Conservation (phyloP, 2,888 invertebrate species). For the Stenodema calcarata region DNA sequence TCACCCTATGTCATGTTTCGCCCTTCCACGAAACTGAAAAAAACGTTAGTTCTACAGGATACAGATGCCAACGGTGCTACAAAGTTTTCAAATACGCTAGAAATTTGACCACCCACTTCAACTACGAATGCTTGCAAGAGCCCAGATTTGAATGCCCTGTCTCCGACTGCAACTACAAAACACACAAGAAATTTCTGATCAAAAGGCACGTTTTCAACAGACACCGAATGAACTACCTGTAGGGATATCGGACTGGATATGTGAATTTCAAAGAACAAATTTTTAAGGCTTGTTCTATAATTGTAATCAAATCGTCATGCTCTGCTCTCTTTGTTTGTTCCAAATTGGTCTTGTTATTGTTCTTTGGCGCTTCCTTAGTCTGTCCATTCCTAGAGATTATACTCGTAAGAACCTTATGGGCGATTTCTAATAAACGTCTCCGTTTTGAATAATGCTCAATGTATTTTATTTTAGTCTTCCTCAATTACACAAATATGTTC, state of each 20-base stretch:
- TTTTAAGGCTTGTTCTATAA: no score
- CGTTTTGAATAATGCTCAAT: no score
- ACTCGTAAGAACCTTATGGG: no score
- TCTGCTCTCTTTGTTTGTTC: no score
- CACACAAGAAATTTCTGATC: neutral
- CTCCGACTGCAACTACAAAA: constrained; percentile 3
- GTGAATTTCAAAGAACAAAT: neutral
- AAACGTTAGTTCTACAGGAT: neutral
- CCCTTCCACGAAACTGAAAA: neutral
- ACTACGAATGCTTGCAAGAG: constrained; percentile 62
- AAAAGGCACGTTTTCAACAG: constrained; percentile 14
- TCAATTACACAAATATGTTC: no score
- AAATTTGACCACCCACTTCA: constrained; percentile 61
- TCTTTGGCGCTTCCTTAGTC: no score
- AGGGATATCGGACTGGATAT: neutral
- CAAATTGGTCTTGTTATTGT: no score
- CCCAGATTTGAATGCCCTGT: constrained; percentile 57
- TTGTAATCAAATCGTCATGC: no score
- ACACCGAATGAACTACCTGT: neutral
- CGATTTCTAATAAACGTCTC: no score
- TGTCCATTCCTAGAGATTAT: no score
- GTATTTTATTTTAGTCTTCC: no score
- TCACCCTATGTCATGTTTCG: neutral
- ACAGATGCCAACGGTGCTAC: constrained; percentile 61
- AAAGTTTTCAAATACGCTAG: constrained; percentile 61